Evolutionary conservation across 2,797 vertebrate species (phyloP).

Genomic region (Gobionotothen gibberifrons): DNA sequence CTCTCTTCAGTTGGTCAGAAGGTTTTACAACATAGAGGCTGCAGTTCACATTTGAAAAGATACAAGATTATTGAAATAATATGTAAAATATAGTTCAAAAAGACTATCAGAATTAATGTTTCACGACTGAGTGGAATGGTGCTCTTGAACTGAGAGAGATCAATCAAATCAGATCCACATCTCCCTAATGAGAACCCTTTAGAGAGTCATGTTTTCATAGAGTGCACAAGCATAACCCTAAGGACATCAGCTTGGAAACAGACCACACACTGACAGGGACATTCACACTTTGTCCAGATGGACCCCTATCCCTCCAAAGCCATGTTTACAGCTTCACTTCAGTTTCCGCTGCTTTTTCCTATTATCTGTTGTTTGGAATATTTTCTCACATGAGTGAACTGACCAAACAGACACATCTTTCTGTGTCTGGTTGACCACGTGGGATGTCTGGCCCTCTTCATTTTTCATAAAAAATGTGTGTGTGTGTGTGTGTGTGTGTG

Average conservation of each 20-base stretch:
- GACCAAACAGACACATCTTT: slow-evolving; percentile 33
- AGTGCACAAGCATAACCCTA: slow-evolving; percentile 58
- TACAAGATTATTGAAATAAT: neutral
- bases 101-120: neutral
- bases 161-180: neutral
- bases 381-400: slow-evolving; percentile 52
- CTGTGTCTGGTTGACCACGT: slow-evolving; percentile 19
- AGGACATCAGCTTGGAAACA: slow-evolving; percentile 66
- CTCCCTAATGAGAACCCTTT: slow-evolving; percentile 24
- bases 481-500: slow-evolving; percentile 10
- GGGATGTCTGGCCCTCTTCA: slow-evolving; percentile 30
- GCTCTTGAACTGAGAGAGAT: slow-evolving; percentile 3
- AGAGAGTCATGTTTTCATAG: slow-evolving; percentile 40
- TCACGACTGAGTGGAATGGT: neutral
- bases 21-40: too few species aligned
- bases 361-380: slow-evolving; percentile 57
- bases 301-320: slow-evolving; percentile 64
- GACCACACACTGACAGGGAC: slow-evolving; percentile 75
- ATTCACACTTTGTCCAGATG: slow-evolving; percentile 73
- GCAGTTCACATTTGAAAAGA: neutral
- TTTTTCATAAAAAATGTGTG: slow-evolving; percentile 21
- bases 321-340: slow-evolving; percentile 68
- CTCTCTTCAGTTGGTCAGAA: too few species aligned
- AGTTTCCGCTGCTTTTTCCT: slow-evolving; percentile 51
- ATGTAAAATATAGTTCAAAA: neutral